Percentiles rank a stretch among this genome's conserved stretches.
These are phyloP conservation scores for Brachyistius frenatus DNA, from an alignment of 2,113 vertebrate genomes.

Conservation along the genomic window DNA sequence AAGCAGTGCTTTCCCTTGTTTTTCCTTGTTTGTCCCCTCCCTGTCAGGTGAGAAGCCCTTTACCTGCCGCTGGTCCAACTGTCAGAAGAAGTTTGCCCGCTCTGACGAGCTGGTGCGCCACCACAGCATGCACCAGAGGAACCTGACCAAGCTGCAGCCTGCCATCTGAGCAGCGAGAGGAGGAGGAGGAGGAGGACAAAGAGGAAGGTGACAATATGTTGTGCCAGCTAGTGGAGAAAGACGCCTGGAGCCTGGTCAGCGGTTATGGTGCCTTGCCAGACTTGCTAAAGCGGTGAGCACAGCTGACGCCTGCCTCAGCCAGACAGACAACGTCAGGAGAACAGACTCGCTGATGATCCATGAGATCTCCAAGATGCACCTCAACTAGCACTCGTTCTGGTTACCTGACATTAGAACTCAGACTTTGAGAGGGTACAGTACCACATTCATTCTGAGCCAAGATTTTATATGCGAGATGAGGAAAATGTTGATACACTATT, in stretches of 20 bases:
- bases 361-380: constrained; percentile 28
- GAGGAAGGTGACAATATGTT: constrained; percentile 68
- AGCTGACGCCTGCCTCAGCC: constrained; percentile 57
- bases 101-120: constrained; percentile 98
- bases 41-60: constrained; percentile 98
- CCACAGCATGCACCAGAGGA: constrained; percentile 99
- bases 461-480: constrained; percentile 33
- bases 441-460: constrained; percentile 66
- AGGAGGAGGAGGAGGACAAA: constrained; percentile 50
- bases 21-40: constrained; percentile 40
- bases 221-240: constrained; percentile 60
- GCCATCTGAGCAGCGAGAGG: constrained; percentile 85
- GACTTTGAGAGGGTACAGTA: constrained; percentile 39
- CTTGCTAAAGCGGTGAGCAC: constrained; percentile 36
- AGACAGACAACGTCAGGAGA: constrained; percentile 18
- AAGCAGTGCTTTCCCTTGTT: constrained; percentile 45
- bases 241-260: constrained; percentile 70
- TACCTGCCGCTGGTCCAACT: constrained; percentile 97
- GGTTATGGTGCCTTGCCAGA: constrained; percentile 65
- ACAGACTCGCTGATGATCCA: constrained; percentile 41
- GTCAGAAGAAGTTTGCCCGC: constrained; percentile 99
- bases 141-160: constrained; percentile 96
- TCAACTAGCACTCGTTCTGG: constrained; percentile 31
- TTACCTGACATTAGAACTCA: constrained; percentile 38
- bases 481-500: constrained; percentile 59